Evolutionary conservation across 2,113 vertebrate genomes (phyloP).

Genomic region (Dasypus novemcinctus): DNA sequence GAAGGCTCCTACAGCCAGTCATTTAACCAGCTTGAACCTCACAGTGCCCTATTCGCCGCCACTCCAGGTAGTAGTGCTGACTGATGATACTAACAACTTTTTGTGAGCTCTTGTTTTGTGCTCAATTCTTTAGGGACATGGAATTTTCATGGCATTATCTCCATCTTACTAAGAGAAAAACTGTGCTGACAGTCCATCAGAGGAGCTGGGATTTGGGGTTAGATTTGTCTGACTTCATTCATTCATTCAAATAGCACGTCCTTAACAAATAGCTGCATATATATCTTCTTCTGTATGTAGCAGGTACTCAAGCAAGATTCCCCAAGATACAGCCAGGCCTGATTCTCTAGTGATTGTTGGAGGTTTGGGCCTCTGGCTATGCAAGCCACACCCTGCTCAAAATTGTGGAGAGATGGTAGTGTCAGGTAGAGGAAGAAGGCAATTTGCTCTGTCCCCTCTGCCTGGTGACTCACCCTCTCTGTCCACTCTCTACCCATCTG

Average conservation of each 20-base stretch:
- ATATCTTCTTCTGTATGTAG: not conserved
- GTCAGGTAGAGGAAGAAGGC: not conserved
- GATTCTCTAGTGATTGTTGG: not conserved
- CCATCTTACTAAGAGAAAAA: not conserved
- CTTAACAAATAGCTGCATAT: not conserved
- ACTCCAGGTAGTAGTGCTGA: not conserved
- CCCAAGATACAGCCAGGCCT: not conserved
- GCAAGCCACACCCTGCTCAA: not conserved
- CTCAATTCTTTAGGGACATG: not conserved
- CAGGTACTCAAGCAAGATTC: not conserved
- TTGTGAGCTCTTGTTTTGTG: slow-evolving; percentile 1
- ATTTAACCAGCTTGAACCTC: not conserved
- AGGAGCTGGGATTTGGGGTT: not conserved
- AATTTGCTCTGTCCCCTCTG: not conserved
- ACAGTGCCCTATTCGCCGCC: not conserved
- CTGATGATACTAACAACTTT: not conserved
- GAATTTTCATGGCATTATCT: not conserved
- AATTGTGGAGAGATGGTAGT: not conserved
- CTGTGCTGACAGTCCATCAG: not conserved
- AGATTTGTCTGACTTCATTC: slow-evolving; percentile 26
- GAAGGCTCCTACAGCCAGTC: not conserved
- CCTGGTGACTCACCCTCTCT: not conserved
- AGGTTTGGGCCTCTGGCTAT: not conserved
- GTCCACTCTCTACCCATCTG: not conserved
- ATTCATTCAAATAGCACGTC: not conserved